Conservation (phyloP, 2,888 invertebrate species). For the Watsonalla cultraria region DNA sequence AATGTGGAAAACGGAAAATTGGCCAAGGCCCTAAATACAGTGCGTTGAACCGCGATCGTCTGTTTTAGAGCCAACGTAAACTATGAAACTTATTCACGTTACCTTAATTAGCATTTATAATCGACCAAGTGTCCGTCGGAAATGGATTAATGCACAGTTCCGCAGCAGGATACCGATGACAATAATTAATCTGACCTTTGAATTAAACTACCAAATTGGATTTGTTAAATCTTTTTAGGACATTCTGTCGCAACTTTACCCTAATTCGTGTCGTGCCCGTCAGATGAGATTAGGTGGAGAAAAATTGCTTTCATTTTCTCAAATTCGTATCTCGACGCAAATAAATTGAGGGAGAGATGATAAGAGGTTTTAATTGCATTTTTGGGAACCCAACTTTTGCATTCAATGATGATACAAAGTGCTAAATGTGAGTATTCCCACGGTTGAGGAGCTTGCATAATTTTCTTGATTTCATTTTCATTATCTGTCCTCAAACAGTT, state of each 20-base stretch:
- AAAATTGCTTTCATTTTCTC: background rate
- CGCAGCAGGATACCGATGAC: background rate
- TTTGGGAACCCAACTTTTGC: background rate
- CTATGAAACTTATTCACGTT: conserved; percentile 19
- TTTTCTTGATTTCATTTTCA: background rate
- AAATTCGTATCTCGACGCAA: background rate
- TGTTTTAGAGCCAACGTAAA: conserved; percentile 24
- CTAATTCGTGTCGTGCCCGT: background rate
- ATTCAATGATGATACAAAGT: background rate
- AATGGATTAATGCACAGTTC: background rate
- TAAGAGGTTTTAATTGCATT: background rate
- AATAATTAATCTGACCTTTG: background rate
- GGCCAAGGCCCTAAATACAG: conserved; percentile 47
- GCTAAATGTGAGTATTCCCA: too few relatives aligned
- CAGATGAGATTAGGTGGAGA: background rate
- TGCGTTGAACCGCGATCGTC: conserved; percentile 51
- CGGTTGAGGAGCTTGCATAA: background rate
- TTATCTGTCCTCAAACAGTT: too few relatives aligned
- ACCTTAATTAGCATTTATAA: conserved; percentile 26
- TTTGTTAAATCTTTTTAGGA: background rate
- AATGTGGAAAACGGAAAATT: conserved; percentile 63
- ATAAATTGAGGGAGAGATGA: background rate
- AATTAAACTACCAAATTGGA: background rate
- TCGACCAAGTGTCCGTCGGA: background rate
- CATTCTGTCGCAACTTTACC: background rate